Evolutionary conservation across 2,888 invertebrate genomes (phyloP).

Genomic region (Calameuta idolon): DNA sequence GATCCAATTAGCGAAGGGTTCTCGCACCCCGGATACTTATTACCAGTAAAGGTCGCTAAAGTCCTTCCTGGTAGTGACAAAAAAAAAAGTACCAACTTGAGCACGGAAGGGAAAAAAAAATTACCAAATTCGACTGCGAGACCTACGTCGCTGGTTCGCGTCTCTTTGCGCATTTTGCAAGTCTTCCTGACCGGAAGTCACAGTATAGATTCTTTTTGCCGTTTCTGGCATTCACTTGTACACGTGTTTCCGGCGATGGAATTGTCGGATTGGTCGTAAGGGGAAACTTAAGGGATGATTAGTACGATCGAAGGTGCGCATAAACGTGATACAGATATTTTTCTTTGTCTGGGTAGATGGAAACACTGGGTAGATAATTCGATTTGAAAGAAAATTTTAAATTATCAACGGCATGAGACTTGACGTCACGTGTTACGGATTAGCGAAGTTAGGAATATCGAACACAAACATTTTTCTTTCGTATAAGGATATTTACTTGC

Average conservation of each 20-base stretch:
- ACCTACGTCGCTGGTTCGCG: too few relatives aligned
- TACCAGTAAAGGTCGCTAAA: background rate
- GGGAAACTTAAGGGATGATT: too few relatives aligned
- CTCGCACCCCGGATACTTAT: background rate
- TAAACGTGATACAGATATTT: too few relatives aligned
- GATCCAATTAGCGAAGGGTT: conserved; percentile 13
- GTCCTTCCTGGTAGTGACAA: background rate
- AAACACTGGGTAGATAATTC: background rate
- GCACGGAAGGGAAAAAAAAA: background rate
- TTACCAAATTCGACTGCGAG: background rate
- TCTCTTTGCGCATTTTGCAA: background rate
- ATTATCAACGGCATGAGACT: too few relatives aligned
- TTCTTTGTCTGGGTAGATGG: background rate
- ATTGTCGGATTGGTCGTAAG: too few relatives aligned
- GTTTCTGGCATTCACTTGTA: too few relatives aligned
- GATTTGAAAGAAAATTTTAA: accelerated
- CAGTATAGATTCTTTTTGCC: too few relatives aligned
- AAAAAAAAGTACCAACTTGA: background rate
- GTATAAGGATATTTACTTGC: too few relatives aligned
- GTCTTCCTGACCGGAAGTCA: background rate
- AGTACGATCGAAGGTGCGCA: too few relatives aligned
- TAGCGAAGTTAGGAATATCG: background rate
- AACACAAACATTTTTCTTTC: background rate
- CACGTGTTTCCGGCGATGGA: too few relatives aligned
- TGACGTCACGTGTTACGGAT: background rate